These are phyloP conservation scores for Muricea muricata DNA, from an alignment of 92 coral and sea anemone species.

Conservation along the genomic window DNA sequence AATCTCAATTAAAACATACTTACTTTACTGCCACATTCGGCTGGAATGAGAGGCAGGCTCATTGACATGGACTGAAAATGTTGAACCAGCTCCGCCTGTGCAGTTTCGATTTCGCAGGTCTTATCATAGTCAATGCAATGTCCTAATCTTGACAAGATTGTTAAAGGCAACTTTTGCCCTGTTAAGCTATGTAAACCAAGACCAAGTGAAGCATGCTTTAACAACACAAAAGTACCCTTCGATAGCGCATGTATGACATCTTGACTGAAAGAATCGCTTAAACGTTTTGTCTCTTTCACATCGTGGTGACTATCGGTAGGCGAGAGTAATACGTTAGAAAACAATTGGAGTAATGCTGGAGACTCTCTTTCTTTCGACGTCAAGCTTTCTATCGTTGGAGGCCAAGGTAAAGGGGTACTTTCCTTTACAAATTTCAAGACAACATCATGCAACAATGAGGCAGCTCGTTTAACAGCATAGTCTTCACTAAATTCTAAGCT, in stretches of 20 bases:
- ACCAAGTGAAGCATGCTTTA: constrained; percentile 26
- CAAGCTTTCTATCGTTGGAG: constrained; percentile 17
- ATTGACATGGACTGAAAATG: constrained; percentile 12
- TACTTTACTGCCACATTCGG: neutral
- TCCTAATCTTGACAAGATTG: too few relatives aligned
- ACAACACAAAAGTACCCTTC: neutral
- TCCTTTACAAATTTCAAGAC: too few relatives aligned
- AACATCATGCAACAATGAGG: neutral
- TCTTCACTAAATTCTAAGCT: too few relatives aligned
- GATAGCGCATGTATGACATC: constrained; percentile 24
- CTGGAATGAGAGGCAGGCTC: neutral
- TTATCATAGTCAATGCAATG: too few relatives aligned
- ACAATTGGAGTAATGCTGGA: constrained; percentile 19
- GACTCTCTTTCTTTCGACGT: constrained; percentile 5
- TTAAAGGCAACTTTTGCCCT: too few relatives aligned
- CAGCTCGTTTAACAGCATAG: neutral
- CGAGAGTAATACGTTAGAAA: neutral
- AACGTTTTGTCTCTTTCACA: neutral
- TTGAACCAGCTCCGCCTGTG: constrained; percentile 28
- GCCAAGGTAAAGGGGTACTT: constrained; percentile 15
- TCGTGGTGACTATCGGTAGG: neutral
- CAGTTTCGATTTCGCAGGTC: too few relatives aligned
- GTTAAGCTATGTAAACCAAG: constrained; percentile 1
- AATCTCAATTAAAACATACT: neutral
- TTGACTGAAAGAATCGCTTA: constrained; percentile 13